Evolutionary conservation across 2,113 vertebrate species (phyloP).

Genomic region (Elephas maximus): DNA sequence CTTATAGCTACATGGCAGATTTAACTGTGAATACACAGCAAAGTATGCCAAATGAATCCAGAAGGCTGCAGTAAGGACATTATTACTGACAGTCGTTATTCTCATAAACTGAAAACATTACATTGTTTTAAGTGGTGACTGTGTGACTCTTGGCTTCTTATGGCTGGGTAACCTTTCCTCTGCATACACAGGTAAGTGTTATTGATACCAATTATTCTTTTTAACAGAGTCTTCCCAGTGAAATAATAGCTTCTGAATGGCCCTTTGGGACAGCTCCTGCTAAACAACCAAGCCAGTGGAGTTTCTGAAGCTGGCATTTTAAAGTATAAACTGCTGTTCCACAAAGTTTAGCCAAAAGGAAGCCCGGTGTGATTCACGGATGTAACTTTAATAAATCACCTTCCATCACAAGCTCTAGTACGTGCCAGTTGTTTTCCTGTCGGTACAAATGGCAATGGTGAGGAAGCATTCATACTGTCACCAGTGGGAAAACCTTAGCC

Average conservation of each 20-base stretch:
- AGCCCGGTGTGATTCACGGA: neutral
- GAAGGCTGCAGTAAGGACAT: conserved; percentile 74
- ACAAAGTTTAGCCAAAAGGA: conserved; percentile 42
- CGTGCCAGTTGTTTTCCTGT: neutral
- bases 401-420: neutral
- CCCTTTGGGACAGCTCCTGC: conserved; percentile 54
- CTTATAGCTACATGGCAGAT: neutral
- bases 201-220: conserved; percentile 81
- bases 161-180: conserved; percentile 72
- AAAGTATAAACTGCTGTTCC: conserved; percentile 35
- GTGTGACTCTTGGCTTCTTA: conserved; percentile 81
- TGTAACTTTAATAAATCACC: neutral
- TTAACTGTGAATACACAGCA: conserved; percentile 45
- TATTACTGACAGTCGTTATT: conserved; percentile 70
- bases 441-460: neutral
- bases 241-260: conserved; percentile 74
- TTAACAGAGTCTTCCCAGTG: conserved; percentile 74
- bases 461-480: neutral
- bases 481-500: neutral
- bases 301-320: conserved; percentile 59
- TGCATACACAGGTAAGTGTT: conserved; percentile 88
- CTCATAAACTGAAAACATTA: conserved; percentile 79
- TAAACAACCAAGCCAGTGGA: conserved; percentile 59
- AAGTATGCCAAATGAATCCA: conserved; percentile 54
- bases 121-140: conserved; percentile 81